Evolutionary conservation across 1,140 invertebrate species (phyloP).

Genomic region (Aphaenogaster ashmeadi): DNA sequence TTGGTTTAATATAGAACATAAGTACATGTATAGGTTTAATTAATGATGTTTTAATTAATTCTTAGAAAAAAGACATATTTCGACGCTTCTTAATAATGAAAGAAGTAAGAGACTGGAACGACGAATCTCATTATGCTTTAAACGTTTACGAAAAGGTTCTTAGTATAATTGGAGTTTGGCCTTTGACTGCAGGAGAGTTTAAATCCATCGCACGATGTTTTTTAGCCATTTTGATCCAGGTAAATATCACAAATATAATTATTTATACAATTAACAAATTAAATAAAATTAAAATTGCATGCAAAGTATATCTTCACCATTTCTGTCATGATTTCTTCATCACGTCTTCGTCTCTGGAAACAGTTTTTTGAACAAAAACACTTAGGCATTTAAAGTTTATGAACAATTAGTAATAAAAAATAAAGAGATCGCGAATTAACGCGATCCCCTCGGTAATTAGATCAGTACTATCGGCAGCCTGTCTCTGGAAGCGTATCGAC

Average conservation of each 20-base stretch:
- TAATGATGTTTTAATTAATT: neutral
- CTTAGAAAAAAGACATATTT: neutral
- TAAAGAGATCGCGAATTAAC: constrained; percentile 22
- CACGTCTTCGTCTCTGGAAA: neutral
- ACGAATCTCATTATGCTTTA: neutral
- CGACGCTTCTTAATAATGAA: constrained; percentile 47
- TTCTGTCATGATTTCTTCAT: neutral
- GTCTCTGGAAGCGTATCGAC: constrained; percentile 58
- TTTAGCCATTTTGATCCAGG: constrained; percentile 61
- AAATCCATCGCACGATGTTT: constrained; percentile 46
- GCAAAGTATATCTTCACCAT: neutral
- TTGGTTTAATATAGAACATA: neutral
- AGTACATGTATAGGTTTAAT: neutral
- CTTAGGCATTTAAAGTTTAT: neutral
- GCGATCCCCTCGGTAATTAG: constrained; percentile 28
- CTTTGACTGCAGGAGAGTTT: neutral
- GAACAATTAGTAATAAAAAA: neutral
- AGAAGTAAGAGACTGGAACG: neutral
- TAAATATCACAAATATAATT: constrained; percentile 28
- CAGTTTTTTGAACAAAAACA: neutral
- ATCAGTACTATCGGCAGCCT: constrained; percentile 63
- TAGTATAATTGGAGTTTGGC: constrained; percentile 69
- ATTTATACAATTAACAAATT: neutral
- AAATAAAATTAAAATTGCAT: neutral
- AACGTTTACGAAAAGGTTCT: constrained; percentile 49